These are phyloP conservation scores for Agrochola lota DNA, from an alignment of 2,888 invertebrate genomes.

Conservation along the genomic window DNA sequence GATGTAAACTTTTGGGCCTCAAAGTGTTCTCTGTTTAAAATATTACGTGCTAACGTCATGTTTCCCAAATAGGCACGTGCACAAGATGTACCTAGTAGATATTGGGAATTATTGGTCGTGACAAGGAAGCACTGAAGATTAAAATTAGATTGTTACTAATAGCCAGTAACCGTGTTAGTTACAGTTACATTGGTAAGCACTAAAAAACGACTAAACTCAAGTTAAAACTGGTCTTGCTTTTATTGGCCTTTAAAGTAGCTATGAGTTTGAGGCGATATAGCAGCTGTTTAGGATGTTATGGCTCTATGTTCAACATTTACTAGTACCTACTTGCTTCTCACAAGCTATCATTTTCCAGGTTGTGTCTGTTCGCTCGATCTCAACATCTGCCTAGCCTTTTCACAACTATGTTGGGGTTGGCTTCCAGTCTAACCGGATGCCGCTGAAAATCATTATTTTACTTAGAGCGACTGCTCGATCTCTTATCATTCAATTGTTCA, in stretches of 20 bases:
- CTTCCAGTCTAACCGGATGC: not conserved
- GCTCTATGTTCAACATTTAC: not conserved
- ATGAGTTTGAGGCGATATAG: not conserved
- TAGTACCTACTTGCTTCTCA: not conserved
- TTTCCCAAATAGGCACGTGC: not conserved
- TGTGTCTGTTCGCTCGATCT: not conserved
- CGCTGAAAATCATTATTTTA: not conserved
- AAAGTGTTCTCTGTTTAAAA: not conserved
- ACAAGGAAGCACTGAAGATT: conserved; percentile 7
- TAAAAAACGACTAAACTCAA: not conserved
- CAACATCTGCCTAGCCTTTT: not conserved
- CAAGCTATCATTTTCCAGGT: not conserved
- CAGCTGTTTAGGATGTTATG: not conserved
- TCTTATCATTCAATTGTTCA: not conserved
- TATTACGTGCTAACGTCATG: not conserved
- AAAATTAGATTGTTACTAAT: conserved; percentile 5
- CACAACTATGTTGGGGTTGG: not conserved
- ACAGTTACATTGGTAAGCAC: not conserved
- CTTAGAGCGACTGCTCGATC: not conserved
- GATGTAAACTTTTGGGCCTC: not conserved
- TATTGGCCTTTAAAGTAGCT: not conserved
- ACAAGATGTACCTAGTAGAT: not conserved
- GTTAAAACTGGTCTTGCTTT: not conserved
- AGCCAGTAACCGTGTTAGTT: not conserved
- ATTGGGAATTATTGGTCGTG: not conserved